Conservation (phyloP, 2,113 vertebrate genomes). For the Motacilla tschutschensis region DNA sequence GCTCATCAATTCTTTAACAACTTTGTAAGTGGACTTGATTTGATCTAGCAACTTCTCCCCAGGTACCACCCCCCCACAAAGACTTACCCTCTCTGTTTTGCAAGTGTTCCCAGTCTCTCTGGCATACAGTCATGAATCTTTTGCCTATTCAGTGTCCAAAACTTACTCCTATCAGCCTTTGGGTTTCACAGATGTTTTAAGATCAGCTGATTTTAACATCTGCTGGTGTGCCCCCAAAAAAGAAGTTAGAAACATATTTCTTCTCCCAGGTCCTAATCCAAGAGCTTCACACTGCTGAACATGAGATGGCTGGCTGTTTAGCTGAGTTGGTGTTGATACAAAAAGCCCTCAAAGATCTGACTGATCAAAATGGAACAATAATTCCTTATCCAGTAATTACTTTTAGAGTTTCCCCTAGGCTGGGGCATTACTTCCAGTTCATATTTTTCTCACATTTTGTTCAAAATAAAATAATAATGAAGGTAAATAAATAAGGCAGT, state of each 20-base stretch:
- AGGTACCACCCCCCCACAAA: background rate
- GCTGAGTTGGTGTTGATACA: background rate
- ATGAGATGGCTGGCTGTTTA: background rate
- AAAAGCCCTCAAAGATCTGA: background rate
- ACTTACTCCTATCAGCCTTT: background rate
- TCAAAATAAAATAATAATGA: background rate
- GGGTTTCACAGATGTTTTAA: background rate
- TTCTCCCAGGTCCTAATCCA: background rate
- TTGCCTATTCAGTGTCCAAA: background rate
- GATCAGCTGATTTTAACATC: background rate
- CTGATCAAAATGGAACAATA: background rate
- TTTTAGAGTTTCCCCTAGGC: background rate
- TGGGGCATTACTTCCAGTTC: background rate
- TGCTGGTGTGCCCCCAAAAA: background rate
- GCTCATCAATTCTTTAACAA: conserved; percentile 55
- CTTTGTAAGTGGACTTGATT: conserved; percentile 38
- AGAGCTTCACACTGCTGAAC: background rate
- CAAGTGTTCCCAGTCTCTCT: background rate
- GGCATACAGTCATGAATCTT: background rate
- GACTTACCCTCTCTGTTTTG: background rate
- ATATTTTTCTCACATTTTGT: background rate
- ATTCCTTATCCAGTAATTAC: background rate
- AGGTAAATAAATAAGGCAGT: background rate
- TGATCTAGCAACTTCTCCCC: conserved; percentile 23
- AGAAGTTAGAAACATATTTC: background rate